Conservation (phyloP, 2,797 vertebrate species). For the Centroberyx gerrardi region DNA sequence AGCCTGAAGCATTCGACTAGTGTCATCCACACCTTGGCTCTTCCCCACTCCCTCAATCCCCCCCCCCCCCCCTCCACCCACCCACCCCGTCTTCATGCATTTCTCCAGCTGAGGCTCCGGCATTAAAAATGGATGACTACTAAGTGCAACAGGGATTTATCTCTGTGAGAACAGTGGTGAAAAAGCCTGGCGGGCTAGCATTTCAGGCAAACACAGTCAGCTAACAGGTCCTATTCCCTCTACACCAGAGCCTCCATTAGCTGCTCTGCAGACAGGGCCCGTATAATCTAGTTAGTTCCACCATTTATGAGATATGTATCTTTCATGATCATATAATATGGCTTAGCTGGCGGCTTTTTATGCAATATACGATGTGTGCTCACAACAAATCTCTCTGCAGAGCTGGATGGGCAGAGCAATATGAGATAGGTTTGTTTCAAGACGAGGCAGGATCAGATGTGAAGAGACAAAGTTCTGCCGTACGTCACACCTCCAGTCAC, state of each 20-base stretch:
- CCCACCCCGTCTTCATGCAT: constrained; percentile 63
- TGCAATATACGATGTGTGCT: constrained; percentile 31
- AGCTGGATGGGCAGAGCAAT: not conserved
- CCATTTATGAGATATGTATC: constrained; percentile 82
- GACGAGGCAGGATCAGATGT: not conserved
- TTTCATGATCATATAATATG: constrained; percentile 75
- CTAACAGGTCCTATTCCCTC: constrained; percentile 76
- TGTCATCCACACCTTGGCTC: constrained; percentile 67
- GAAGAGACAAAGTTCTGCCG: not conserved
- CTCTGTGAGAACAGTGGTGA: constrained; percentile 77
- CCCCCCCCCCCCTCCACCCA: constrained; percentile 3
- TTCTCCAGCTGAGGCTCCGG: constrained; percentile 80
- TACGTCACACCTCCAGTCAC: constrained; percentile 4
- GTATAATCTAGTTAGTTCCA: constrained; percentile 80
- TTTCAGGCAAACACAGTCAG: constrained; percentile 75
- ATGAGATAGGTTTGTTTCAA: not conserved
- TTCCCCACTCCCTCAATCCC: constrained; percentile 31
- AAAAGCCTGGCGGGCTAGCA: constrained; percentile 78
- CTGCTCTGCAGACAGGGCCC: constrained; percentile 70
- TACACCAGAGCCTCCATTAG: constrained; percentile 75
- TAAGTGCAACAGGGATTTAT: constrained; percentile 88
- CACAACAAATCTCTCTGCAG: constrained; percentile 41
- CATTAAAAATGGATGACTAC: constrained; percentile 89
- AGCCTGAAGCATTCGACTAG: constrained; percentile 52
- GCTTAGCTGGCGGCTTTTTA: constrained; percentile 49